Percentiles rank a stretch among this genome's conserved stretches.
These are phyloP conservation scores for Leptestheria dahalacensis DNA, from an alignment of 1,140 invertebrate species.

Conservation along the genomic window DNA sequence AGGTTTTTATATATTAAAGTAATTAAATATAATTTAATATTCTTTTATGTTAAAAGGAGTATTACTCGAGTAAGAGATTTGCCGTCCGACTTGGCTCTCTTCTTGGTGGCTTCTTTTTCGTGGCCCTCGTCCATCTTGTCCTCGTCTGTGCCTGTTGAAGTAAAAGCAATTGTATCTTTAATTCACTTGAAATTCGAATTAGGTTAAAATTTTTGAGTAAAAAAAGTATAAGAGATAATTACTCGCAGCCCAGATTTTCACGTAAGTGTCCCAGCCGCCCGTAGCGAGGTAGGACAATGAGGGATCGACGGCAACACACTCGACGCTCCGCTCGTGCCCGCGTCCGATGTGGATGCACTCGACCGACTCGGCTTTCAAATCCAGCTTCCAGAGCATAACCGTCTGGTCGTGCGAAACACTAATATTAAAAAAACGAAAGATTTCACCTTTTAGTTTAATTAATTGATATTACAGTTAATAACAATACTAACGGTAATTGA, in stretches of 20 bases:
- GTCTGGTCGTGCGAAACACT: slow-evolving; percentile 86
- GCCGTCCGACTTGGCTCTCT: slow-evolving; percentile 14
- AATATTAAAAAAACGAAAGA: no score
- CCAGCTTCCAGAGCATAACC: slow-evolving; percentile 79
- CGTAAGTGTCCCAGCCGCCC: slow-evolving; percentile 68
- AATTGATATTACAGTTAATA: no score
- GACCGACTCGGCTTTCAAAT: slow-evolving; percentile 54
- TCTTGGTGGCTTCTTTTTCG: slow-evolving; percentile 11
- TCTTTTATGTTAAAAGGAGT: no score
- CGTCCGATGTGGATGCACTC: slow-evolving; percentile 63
- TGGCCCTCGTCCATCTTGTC: slow-evolving; percentile 15
- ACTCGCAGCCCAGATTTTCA: slow-evolving; percentile 38
- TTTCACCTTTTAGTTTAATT: no score
- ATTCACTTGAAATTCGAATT: background rate
- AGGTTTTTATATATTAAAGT: no score
- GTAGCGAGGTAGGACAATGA: slow-evolving; percentile 57
- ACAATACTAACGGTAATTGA: no score
- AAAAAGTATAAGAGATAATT: slow-evolving; percentile 7
- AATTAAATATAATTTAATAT: background rate
- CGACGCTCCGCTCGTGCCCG: slow-evolving; percentile 77
- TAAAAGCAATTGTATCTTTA: background rate
- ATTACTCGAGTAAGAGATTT: slow-evolving; percentile 11
- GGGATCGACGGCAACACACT: slow-evolving; percentile 58
- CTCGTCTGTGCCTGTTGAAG: background rate
- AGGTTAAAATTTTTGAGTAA: background rate